phyloP scores from a whole-genome alignment of 2,888 invertebrate genomes.

The Lissonota sp. region DNA sequence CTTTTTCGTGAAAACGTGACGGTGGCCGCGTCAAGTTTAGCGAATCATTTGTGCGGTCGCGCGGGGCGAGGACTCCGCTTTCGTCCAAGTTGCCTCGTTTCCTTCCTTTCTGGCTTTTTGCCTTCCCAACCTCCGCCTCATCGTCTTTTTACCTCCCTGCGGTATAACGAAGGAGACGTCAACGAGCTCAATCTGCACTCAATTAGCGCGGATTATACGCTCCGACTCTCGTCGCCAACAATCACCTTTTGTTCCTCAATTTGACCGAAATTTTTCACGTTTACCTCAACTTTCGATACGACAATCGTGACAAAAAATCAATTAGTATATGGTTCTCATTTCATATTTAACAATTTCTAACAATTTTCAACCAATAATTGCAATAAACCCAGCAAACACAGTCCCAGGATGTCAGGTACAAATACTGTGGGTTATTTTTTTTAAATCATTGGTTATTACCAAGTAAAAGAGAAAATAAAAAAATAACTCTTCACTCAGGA shows the following conservation, averaged over 20 bases:
- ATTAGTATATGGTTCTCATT: too few relatives aligned
- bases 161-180: constrained; percentile 81
- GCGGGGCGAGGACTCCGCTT: constrained; percentile 20
- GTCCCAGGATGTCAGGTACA: too few relatives aligned
- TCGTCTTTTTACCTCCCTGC: constrained; percentile 66
- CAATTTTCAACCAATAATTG: too few relatives aligned
- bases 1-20: constrained; percentile 58
- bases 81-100: constrained; percentile 31
- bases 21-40: constrained; percentile 61
- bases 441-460: too few relatives aligned
- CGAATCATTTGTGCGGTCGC: constrained; percentile 67
- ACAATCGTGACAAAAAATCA: background rate
- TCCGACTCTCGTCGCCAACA: constrained; percentile 65
- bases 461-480: too few relatives aligned
- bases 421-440: too few relatives aligned
- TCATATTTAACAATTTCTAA: too few relatives aligned
- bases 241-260: constrained; percentile 26
- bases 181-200: constrained; percentile 82
- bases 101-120: constrained; percentile 16
- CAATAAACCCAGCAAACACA: too few relatives aligned
- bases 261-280: constrained; percentile 7
- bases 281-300: background rate
- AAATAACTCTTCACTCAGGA: too few relatives aligned
- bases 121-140: constrained; percentile 44
- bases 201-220: constrained; percentile 80